Percentiles rank a stretch among this genome's conserved stretches.
These are phyloP conservation scores for Numida meleagris DNA, from an alignment of 2,113 vertebrate genomes.

Conservation along the genomic window DNA sequence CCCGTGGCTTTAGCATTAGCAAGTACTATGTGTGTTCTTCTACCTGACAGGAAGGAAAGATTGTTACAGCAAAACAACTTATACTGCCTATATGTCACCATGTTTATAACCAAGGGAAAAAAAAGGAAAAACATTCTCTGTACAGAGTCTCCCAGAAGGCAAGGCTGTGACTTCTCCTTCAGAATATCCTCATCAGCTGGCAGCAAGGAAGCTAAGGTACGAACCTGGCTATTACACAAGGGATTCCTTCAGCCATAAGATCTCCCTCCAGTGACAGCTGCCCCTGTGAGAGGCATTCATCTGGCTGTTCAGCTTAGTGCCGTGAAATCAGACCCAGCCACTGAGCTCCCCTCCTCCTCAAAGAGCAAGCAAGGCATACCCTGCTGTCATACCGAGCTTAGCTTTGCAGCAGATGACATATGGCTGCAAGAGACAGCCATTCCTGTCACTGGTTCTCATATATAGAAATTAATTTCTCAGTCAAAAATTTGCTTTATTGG, in stretches of 20 bases:
- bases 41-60: not conserved
- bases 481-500: conserved; percentile 1
- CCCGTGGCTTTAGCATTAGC: not conserved
- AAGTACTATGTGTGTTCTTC: not conserved
- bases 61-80: not conserved
- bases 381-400: not conserved
- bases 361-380: not conserved
- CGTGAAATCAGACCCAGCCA: not conserved
- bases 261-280: not conserved
- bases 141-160: not conserved
- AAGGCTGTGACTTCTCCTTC: not conserved
- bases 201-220: not conserved
- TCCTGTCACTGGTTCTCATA: not conserved
- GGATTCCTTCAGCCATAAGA: not conserved
- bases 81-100: not conserved
- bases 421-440: not conserved
- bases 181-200: not conserved
- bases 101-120: fast-evolving
- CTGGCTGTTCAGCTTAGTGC: not conserved
- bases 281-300: not conserved
- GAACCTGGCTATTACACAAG: not conserved
- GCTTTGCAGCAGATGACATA: not conserved
- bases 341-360: not conserved
- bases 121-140: not conserved
- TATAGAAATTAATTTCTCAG: conserved; percentile 39